Evolutionary conservation across 2,888 invertebrate species (phyloP).

Genomic region (Pachliopta kotzebuea): DNA sequence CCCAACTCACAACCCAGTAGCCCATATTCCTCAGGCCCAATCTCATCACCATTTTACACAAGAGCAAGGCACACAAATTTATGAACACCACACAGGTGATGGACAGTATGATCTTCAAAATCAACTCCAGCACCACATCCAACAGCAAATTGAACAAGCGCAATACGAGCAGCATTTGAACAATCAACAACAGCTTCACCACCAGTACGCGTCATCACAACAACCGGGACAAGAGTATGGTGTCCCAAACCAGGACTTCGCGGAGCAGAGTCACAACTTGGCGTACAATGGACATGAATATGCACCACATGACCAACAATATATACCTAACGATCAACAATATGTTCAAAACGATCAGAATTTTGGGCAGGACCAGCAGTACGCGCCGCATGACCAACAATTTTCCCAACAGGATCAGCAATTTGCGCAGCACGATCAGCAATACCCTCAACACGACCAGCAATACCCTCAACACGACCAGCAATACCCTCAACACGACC

Average conservation of each 20-base stretch:
- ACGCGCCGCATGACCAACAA: constrained; percentile 35
- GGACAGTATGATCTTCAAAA: constrained; percentile 59
- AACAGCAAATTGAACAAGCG: constrained; percentile 66
- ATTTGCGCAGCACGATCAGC: constrained; percentile 31
- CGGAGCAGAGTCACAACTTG: constrained; percentile 33
- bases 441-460: constrained; percentile 36
- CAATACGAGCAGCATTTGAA: constrained; percentile 43
- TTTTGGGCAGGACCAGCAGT: constrained; percentile 34
- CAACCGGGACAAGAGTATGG: constrained; percentile 35
- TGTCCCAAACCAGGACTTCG: constrained; percentile 35
- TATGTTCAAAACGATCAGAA: constrained; percentile 34
- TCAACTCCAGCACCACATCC: constrained; percentile 64
- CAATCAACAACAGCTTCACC: constrained; percentile 43
- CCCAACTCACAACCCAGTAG: constrained; percentile 39
- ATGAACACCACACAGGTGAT: constrained; percentile 59
- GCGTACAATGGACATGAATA: constrained; percentile 34
- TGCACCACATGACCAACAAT: constrained; percentile 32
- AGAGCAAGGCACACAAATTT: constrained; percentile 65
- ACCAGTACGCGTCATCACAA: constrained; percentile 41
- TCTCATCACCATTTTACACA: constrained; percentile 58
- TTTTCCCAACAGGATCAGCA: constrained; percentile 37
- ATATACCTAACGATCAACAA: constrained; percentile 29
- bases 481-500: constrained; percentile 34
- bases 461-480: constrained; percentile 36
- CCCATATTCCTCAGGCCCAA: constrained; percentile 43